phyloP scores from a whole-genome alignment of 2,888 invertebrate species.

The Diplolepis rosae region DNA sequence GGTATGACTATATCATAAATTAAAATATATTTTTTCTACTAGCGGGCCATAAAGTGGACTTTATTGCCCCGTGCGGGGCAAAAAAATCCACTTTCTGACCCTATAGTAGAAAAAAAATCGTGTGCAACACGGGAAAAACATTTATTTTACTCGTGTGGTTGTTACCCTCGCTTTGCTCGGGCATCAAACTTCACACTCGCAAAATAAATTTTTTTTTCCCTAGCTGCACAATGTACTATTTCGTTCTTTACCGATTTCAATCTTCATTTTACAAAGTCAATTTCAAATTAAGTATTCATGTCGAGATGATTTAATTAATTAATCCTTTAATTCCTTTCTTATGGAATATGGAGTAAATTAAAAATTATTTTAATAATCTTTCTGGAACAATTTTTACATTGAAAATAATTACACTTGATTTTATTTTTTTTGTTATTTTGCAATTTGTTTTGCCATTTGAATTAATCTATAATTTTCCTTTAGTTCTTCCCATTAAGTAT shows the following conservation, averaged over 20 bases:
- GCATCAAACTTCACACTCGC: too few species aligned
- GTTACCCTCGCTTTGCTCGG: too few species aligned
- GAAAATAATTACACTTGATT: not conserved
- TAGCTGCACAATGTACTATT: too few species aligned
- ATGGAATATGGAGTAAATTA: constrained; percentile 1
- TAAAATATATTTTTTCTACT: not conserved
- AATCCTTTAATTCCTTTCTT: not conserved
- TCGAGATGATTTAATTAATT: not conserved
- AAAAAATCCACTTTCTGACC: too few species aligned
- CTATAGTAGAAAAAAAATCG: too few species aligned
- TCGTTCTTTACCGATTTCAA: too few species aligned
- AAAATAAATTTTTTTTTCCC: too few species aligned
- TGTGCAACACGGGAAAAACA: too few species aligned
- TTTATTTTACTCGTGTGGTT: too few species aligned
- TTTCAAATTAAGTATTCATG: not conserved
- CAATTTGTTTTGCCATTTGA: not conserved
- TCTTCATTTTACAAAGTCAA: too few species aligned
- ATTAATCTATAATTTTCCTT: not conserved
- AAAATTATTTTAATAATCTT: not conserved
- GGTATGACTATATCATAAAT: not conserved
- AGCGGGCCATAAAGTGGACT: too few species aligned
- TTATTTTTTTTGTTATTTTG: not conserved
- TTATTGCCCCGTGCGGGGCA: too few species aligned
- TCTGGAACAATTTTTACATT: not conserved
- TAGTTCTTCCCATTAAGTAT: not conserved